These are phyloP conservation scores for Willisornis vidua DNA, from an alignment of 2,113 vertebrate species.

Conservation along the genomic window DNA sequence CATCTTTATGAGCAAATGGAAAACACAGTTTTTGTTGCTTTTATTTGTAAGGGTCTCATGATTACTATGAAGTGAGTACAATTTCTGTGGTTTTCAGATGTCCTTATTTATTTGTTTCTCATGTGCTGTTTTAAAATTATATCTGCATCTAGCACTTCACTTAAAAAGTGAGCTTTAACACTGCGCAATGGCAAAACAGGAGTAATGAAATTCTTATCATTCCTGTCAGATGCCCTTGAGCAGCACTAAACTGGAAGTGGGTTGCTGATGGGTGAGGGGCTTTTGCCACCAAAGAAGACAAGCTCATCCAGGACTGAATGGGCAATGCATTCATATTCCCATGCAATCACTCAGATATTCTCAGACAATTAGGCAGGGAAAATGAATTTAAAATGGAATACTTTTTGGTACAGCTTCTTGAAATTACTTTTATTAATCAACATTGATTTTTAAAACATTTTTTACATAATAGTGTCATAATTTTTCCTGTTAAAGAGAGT, in stretches of 20 bases:
- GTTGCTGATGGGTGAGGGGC: neutral
- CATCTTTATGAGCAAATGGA: neutral
- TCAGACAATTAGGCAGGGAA: conserved; percentile 59
- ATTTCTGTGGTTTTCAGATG: neutral
- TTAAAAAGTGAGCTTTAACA: neutral
- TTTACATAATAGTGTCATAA: conserved; percentile 12
- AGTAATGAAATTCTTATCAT: neutral
- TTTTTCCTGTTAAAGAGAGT: conserved; percentile 26
- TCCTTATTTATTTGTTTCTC: neutral
- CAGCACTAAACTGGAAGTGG: neutral
- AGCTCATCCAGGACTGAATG: neutral
- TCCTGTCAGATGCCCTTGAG: neutral
- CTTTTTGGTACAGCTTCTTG: neutral
- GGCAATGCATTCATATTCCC: neutral
- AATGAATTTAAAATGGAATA: conserved; percentile 65
- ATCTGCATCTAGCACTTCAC: neutral
- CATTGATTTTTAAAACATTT: conserved; percentile 41
- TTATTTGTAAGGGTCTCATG: neutral
- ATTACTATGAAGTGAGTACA: neutral
- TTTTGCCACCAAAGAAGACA: neutral
- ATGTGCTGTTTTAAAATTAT: neutral
- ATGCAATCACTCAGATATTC: conserved; percentile 25
- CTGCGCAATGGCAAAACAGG: neutral
- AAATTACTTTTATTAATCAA: conserved; percentile 71
- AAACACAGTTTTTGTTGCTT: neutral